Evolutionary conservation across 2,888 invertebrate species (phyloP), one percentile per base, ranked within the genome.

Genomic region (Drosophila phalerata): DNA sequence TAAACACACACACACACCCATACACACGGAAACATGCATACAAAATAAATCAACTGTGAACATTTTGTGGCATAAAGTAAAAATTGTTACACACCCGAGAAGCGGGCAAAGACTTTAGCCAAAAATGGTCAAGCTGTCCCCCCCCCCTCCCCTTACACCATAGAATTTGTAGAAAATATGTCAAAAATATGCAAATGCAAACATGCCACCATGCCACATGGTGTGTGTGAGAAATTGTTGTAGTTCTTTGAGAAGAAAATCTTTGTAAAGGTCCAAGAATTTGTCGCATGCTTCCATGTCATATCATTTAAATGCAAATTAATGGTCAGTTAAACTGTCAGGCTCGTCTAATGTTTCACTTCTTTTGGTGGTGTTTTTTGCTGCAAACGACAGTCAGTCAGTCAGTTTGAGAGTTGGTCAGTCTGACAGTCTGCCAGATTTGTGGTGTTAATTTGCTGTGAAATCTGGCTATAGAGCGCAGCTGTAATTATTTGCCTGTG

Each of bases 401-500:
- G 55, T 53, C 28, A 17, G 62, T 17, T 32, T 11, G 43, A 13
- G 25, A 10, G 45, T 48, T 28, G 38, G 38, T 13, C 53, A 28
- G 17, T 47, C 34, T 25, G 43, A 8, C 43, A 56, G 25, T 45
- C 15, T 6, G 30, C 13, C 42, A 79, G 79, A 75, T 78, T 85
- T 88, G 85, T 81, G 83, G 89, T 79, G 82, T 87, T 90, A 91
- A 90, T 91, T 91, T 85, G 79, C 89, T 88, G 90, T 90, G 83
- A 89, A 90, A 88, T 90, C 85, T 88, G 79, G 58, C 47, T 80
- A 79, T 67, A 69, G 75, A 77, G 32, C 34, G 79, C 70, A 65
- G 72, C 70, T 68, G 80, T 86, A 90, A 88, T 90, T 90, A 88
- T 90, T 90, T 84, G 82, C 57, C 74, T 81, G 90, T 90, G 79